These are phyloP conservation scores for Pterostichus niger DNA, from an alignment of 2,888 invertebrate species.

Conservation along the genomic window DNA sequence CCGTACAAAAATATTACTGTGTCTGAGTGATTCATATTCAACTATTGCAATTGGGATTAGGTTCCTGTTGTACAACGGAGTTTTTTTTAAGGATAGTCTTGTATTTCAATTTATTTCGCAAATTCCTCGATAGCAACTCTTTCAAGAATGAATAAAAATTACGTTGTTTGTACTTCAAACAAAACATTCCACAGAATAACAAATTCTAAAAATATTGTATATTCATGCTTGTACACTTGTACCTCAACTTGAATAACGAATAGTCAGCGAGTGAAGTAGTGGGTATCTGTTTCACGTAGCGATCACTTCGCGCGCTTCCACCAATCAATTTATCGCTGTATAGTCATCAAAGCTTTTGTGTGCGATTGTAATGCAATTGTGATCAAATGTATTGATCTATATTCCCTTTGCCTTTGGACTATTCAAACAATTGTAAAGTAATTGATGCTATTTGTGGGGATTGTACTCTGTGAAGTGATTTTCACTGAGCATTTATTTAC, in stretches of 20 bases:
- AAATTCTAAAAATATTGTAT: background rate
- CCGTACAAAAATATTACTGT: no score
- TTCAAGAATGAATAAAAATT: background rate
- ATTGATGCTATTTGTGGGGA: conserved; percentile 27
- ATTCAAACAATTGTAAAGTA: conserved; percentile 34
- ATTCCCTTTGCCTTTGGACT: conserved; percentile 43
- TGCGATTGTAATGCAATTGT: conserved; percentile 40
- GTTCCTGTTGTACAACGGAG: no score
- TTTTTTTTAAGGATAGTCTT: no score
- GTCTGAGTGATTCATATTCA: no score
- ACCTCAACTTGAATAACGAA: background rate
- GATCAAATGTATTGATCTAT: conserved; percentile 44
- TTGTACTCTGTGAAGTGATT: conserved; percentile 22
- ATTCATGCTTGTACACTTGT: background rate
- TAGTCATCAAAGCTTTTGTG: conserved; percentile 46
- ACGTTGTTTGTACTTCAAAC: conserved; percentile 6
- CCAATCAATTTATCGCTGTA: conserved; percentile 11
- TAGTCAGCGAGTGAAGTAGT: background rate
- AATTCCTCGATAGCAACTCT: background rate
- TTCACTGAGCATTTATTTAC: conserved; percentile 27
- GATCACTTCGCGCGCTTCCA: background rate
- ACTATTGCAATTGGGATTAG: no score
- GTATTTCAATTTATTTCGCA: background rate
- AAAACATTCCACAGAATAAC: conserved; percentile 1
- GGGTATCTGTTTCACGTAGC: background rate